phyloP scores from a whole-genome alignment of 2,113 vertebrate genomes.

The Axis porcinus region DNA sequence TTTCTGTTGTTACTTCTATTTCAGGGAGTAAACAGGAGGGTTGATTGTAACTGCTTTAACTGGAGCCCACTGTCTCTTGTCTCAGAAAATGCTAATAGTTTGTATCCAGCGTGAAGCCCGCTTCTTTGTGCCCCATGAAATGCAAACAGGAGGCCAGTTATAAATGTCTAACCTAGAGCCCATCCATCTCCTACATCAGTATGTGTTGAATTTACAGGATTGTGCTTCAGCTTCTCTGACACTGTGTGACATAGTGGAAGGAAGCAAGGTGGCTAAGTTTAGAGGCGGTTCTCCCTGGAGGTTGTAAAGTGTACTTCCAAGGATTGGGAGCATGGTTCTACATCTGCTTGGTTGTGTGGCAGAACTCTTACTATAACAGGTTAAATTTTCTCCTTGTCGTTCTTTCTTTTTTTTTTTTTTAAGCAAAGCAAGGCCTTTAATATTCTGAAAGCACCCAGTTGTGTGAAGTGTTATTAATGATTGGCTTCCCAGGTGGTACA shows the following conservation, averaged over 20 bases:
- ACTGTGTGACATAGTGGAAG: background rate
- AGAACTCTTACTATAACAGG: background rate
- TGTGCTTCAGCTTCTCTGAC: background rate
- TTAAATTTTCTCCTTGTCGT: background rate
- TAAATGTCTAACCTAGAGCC: background rate
- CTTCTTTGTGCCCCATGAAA: background rate
- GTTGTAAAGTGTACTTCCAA: background rate
- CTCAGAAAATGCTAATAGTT: background rate
- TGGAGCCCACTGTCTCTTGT: background rate
- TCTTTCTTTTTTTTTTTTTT: background rate
- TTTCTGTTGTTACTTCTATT: background rate
- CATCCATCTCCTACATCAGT: background rate
- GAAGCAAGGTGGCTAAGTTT: background rate
- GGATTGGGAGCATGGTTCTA: background rate
- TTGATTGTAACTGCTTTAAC: background rate
- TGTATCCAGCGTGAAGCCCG: background rate
- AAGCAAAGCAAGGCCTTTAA: slow-evolving; percentile 6
- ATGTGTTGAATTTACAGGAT: background rate
- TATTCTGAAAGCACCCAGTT: background rate
- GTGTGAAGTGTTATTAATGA: slow-evolving; percentile 9
- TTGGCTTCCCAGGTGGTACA: background rate
- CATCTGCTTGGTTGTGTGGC: background rate
- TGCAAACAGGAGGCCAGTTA: background rate
- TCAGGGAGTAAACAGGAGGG: background rate
- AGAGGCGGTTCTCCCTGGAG: background rate